Percentiles rank a stretch among this genome's conserved stretches.
These are phyloP conservation scores for Teleopsis dalmanni DNA, from an alignment of 1,140 invertebrate genomes.

Conservation along the genomic window DNA sequence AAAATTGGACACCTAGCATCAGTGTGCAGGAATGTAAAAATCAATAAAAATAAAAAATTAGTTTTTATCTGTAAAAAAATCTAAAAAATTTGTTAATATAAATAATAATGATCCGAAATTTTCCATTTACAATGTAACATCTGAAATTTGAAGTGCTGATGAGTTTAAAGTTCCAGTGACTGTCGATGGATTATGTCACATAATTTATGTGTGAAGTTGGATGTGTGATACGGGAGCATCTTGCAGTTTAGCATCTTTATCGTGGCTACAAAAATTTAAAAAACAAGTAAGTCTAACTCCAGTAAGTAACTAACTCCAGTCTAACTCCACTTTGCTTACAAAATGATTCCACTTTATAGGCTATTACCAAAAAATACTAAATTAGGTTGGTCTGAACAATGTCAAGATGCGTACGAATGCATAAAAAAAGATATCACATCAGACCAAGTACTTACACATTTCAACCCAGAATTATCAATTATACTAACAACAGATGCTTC, in stretches of 20 bases:
- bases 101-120: slow-evolving; percentile 3
- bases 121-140: slow-evolving; percentile 4
- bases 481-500: slow-evolving; percentile 14
- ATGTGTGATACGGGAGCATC: slow-evolving; percentile 7
- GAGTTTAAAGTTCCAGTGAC: slow-evolving; percentile 2
- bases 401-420: slow-evolving; percentile 19
- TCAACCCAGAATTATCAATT: slow-evolving; percentile 13
- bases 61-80: not conserved
- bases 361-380: slow-evolving; percentile 22
- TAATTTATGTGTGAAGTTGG: no score
- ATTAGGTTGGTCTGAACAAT: slow-evolving; percentile 21
- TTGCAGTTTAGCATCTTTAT: slow-evolving; percentile 7
- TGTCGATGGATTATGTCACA: slow-evolving; percentile 5
- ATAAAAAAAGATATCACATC: slow-evolving; percentile 25
- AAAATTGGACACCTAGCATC: no score
- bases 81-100: slow-evolving; percentile 1
- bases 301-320: slow-evolving; percentile 1
- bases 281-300: slow-evolving; percentile 5
- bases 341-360: slow-evolving; percentile 20
- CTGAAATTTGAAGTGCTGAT: not conserved
- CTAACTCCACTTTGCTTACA: slow-evolving; percentile 25
- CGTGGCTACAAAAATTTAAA: not conserved
- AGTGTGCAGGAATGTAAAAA: no score
- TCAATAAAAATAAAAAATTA: not conserved
- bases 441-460: slow-evolving; percentile 14